Percentiles rank a stretch among this genome's conserved stretches.
These are phyloP conservation scores for Drepanosiphum platanoidis DNA, from an alignment of 2,888 invertebrate species.

Conservation along the genomic window DNA sequence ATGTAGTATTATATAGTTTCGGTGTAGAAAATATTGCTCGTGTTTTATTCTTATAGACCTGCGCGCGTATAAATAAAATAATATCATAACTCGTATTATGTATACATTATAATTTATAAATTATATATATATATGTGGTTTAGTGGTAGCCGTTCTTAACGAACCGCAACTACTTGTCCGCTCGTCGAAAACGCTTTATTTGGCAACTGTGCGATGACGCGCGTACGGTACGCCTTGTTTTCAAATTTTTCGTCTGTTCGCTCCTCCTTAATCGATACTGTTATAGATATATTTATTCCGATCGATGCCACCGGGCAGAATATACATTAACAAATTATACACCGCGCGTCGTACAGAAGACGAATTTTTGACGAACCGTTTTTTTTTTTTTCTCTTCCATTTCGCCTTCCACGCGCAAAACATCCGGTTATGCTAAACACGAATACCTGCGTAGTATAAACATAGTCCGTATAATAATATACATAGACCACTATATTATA, in stretches of 20 bases:
- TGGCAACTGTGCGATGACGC: conserved; percentile 17
- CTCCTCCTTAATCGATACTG: conserved; percentile 13
- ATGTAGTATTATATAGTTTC: neutral
- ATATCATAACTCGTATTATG: neutral
- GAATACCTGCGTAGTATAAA: conserved; percentile 15
- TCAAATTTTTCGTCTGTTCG: neutral
- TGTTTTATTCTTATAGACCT: neutral
- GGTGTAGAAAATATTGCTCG: no score
- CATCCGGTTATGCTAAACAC: conserved; percentile 58
- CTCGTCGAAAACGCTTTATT: conserved; percentile 36
- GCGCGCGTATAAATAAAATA: neutral
- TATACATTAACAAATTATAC: conserved; percentile 37
- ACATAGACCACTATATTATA: neutral
- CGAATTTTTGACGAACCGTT: conserved; percentile 40
- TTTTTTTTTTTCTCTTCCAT: no score
- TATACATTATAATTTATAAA: neutral
- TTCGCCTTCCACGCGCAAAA: conserved; percentile 40
- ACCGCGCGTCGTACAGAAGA: neutral
- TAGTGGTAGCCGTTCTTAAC: conserved; percentile 5
- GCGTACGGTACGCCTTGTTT: conserved; percentile 30
- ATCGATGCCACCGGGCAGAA: conserved; percentile 41
- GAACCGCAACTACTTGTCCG: conserved; percentile 6
- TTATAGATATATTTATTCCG: conserved; percentile 19
- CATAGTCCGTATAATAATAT: neutral
- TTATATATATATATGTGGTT: neutral